These are phyloP conservation scores for Lutjanus campechanus DNA, from an alignment of 2,797 vertebrate species.

Conservation along the genomic window DNA sequence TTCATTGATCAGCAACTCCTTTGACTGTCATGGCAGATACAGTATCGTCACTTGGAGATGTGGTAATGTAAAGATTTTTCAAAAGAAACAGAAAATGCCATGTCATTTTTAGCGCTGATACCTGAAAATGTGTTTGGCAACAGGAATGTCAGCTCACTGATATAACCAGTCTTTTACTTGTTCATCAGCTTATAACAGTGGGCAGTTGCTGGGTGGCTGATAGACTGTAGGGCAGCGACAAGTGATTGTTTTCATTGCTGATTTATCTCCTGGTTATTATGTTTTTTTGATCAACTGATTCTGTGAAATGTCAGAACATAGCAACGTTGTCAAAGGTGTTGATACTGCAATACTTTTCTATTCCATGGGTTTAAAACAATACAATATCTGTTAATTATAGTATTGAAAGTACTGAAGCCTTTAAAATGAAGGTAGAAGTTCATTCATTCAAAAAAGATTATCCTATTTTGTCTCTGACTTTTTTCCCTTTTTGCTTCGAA, in stretches of 20 bases:
- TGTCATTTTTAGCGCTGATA: not conserved
- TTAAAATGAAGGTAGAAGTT: too few relatives aligned
- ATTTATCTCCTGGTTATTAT: not conserved
- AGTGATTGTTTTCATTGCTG: not conserved
- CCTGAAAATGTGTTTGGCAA: not conserved
- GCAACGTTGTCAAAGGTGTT: too few relatives aligned
- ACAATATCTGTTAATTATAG: too few relatives aligned
- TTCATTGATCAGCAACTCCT: not conserved
- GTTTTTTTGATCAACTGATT: not conserved
- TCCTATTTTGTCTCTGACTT: too few relatives aligned
- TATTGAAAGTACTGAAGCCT: too few relatives aligned
- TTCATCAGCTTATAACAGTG: not conserved
- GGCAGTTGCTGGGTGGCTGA: not conserved
- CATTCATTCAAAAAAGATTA: too few relatives aligned
- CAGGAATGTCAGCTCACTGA: not conserved
- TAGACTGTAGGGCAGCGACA: not conserved
- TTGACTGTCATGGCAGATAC: not conserved
- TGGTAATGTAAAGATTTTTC: not conserved
- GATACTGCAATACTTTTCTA: too few relatives aligned
- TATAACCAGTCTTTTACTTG: not conserved
- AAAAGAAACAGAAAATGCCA: not conserved
- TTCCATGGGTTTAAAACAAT: too few relatives aligned
- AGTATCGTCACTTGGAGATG: not conserved
- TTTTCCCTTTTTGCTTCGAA: too few relatives aligned
- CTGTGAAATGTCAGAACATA: not conserved